Percentiles rank a stretch among this genome's conserved stretches.
phyloP scores from a whole-genome alignment of 2,888 invertebrate genomes.

The Sesia bembeciformis region DNA sequence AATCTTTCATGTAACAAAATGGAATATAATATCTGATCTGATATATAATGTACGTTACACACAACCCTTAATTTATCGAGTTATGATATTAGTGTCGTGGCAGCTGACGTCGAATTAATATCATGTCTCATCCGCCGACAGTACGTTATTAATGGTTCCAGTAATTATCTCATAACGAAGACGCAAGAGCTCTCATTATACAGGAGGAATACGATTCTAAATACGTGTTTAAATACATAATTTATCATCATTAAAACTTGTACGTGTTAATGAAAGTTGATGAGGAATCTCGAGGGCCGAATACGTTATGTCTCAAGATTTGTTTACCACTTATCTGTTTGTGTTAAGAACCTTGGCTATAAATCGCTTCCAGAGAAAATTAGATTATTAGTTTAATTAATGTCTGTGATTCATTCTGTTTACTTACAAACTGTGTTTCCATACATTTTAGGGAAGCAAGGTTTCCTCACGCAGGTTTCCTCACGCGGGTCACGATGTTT shows the following conservation, averaged over 20 bases:
- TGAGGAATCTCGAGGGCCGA: conserved; percentile 24
- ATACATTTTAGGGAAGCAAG: no score
- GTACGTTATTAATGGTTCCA: conserved; percentile 48
- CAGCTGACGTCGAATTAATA: conserved; percentile 43
- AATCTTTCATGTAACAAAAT: neutral
- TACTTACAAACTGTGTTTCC: no score
- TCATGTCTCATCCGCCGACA: conserved; percentile 39
- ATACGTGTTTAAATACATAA: conserved; percentile 32
- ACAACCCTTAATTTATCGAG: conserved; percentile 27
- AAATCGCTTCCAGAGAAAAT: no score
- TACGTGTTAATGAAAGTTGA: conserved; percentile 38
- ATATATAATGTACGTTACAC: neutral
- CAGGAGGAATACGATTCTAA: conserved; percentile 35
- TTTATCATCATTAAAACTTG: conserved; percentile 56
- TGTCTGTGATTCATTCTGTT: no score
- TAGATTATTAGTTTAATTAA: no score
- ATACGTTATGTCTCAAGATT: conserved; percentile 20
- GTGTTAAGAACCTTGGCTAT: no score
- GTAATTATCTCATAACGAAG: conserved; percentile 49
- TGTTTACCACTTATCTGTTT: neutral
- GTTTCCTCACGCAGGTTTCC: no score
- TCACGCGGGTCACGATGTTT: no score
- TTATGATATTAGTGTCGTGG: conserved; percentile 38
- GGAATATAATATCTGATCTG: neutral
- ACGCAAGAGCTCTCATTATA: conserved; percentile 34